Base-by-base conservation (phyloP, 2,797 vertebrate species). In the Cuculus canorus region DNA sequence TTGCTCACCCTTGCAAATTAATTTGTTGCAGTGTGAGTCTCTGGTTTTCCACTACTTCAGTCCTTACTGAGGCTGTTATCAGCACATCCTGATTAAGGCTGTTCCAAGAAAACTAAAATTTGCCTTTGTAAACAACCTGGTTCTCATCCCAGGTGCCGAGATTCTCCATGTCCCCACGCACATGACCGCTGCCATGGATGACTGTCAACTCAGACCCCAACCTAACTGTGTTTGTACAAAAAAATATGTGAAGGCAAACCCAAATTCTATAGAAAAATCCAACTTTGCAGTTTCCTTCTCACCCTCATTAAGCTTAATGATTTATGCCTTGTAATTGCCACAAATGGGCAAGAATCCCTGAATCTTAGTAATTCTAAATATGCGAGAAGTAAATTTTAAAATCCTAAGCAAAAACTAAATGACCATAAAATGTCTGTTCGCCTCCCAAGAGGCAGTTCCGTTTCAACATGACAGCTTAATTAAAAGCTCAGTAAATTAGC, bases 321-420 rank as follows among this genome's bases (percentile, higher is more conserved):
- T 97, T 97, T 97, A 94, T 92, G 89, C 91, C 53, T 76, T 90
- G 64, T 70, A 95, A 95, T 95, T 54, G 50, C 86, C 87, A 92
- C 61, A 79, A 94, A 90, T 28, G 78, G 90, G 95, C 89, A 94
- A 76, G 87, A 96, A 96, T 96, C 95, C 87, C 85, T 95, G 81
- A 80, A 94, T 95, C 94, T 90, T 96, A 96, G 84, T 96, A 96
- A 96, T 87, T 95, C 94, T 75, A 37, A 97, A 77, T 56, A 75
- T 77, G 90, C 90, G 91, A 95, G 93, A 95, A 94, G 65, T 92
- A 92, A 82, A 73, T 75, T 93, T 94, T 93, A 60, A 96, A 97
- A 95, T 95, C 89, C 95, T 86, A 95, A 97, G 94, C 90, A 97
- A 95, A 97, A 97, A 96, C 95, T 95, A 96, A 98, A 96, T 96